phyloP scores from a whole-genome alignment of 2,113 vertebrate genomes.

The Coturnix japonica region DNA sequence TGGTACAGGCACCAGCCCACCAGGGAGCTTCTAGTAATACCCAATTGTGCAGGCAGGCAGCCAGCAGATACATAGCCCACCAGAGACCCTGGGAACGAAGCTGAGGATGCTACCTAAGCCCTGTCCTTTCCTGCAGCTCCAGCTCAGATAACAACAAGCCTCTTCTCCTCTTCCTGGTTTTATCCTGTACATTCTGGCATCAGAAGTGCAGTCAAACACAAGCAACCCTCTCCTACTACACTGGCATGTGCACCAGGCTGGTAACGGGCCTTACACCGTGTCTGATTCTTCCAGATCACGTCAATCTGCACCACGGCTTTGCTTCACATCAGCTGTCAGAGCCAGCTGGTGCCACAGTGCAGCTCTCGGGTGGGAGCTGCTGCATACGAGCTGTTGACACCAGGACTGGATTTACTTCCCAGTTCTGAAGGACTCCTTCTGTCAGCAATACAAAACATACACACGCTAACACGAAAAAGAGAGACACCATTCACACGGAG shows the following conservation, averaged over 20 bases:
- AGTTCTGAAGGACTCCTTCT: neutral
- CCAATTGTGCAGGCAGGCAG: neutral
- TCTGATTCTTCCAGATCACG: neutral
- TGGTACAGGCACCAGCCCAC: neutral
- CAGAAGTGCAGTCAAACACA: neutral
- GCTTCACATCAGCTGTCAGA: neutral
- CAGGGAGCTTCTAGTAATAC: neutral
- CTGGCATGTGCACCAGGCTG: neutral
- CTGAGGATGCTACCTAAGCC: neutral
- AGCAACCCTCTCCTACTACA: neutral
- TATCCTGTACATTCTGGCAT: neutral
- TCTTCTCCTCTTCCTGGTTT: neutral
- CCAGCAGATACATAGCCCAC: neutral
- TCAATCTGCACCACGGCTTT: neutral
- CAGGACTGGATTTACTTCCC: neutral
- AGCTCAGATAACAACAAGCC: rapidly evolving
- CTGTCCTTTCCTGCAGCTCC: neutral
- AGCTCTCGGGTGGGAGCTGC: rapidly evolving
- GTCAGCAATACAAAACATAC: neutral
- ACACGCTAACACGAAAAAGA: neutral
- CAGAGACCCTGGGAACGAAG: neutral
- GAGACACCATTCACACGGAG: neutral
- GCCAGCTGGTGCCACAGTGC: neutral
- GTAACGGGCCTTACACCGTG: neutral
- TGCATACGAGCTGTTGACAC: neutral